A percentile compares a stretch with the other conserved stretches of the same genome.
phyloP scores from a whole-genome alignment of 2,888 invertebrate species.

The Andrena haemorrhoa region DNA sequence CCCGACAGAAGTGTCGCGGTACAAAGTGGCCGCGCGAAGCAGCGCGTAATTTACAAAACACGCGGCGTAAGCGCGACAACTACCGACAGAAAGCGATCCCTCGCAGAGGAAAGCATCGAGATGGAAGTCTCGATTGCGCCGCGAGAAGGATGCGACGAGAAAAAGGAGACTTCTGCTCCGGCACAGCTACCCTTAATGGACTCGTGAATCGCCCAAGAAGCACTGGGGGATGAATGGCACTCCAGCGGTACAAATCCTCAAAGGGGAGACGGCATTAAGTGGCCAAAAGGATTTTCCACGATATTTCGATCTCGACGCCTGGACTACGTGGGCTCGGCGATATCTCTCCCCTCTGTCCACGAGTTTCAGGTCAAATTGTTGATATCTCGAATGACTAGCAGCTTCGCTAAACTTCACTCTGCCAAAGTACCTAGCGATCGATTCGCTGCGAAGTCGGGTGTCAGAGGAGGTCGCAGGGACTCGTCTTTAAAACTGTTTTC shows the following conservation, averaged over 20 bases:
- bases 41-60: constrained; percentile 53
- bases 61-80: constrained; percentile 4
- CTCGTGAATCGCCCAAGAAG: constrained; percentile 13
- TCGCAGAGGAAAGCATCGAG: neutral
- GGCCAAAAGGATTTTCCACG: constrained; percentile 3
- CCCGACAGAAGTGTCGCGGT: constrained; percentile 37
- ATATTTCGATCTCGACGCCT: neutral
- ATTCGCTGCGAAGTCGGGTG: neutral
- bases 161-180: neutral
- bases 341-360: no score
- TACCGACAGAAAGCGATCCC: neutral
- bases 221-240: neutral
- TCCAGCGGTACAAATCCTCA: constrained; percentile 5
- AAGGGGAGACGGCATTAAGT: constrained; percentile 30
- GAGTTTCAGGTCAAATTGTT: no score
- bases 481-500: constrained; percentile 20
- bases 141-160: neutral
- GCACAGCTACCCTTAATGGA: neutral
- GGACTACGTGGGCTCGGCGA: neutral
- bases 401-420: neutral
- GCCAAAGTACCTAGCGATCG: neutral
- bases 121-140: neutral
- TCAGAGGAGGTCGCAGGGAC: neutral
- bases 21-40: constrained; percentile 50
- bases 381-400: no score